Conservation (phyloP, 2,113 vertebrate species). For the Chitala chitala region DNA sequence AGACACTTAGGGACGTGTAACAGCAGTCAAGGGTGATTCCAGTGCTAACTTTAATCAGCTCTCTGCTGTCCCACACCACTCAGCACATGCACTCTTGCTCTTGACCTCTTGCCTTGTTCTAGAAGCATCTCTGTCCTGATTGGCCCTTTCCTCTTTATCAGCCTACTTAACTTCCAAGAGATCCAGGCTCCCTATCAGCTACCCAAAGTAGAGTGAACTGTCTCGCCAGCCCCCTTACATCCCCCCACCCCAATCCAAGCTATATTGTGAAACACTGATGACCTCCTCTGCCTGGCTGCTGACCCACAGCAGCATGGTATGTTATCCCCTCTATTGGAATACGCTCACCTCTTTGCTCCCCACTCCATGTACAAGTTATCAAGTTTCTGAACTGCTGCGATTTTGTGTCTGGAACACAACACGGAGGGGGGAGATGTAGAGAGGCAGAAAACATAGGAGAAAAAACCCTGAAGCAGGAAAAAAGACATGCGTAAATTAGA, state of each 20-base stretch:
- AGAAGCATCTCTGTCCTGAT: slow-evolving; percentile 40
- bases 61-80: slow-evolving; percentile 39
- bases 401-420: too few species aligned
- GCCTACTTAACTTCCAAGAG: slow-evolving; percentile 44
- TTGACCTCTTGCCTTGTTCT: slow-evolving; percentile 27
- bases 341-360: background rate
- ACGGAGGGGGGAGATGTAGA: too few species aligned
- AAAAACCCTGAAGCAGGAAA: too few species aligned
- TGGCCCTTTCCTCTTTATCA: slow-evolving; percentile 49
- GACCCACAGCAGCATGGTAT: background rate
- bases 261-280: background rate
- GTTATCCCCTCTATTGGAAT: too few species aligned
- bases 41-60: slow-evolving; percentile 27
- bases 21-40: background rate
- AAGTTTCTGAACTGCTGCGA: too few species aligned
- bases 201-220: slow-evolving; percentile 23
- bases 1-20: background rate
- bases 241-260: background rate
- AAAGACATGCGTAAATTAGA: too few species aligned
- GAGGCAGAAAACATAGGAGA: too few species aligned
- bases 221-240: background rate
- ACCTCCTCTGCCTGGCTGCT: background rate
- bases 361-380: background rate
- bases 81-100: slow-evolving; percentile 32
- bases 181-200: slow-evolving; percentile 40